Evolutionary conservation across 1,140 invertebrate species (phyloP).

Genomic region (Temnothorax curvispinosus): DNA sequence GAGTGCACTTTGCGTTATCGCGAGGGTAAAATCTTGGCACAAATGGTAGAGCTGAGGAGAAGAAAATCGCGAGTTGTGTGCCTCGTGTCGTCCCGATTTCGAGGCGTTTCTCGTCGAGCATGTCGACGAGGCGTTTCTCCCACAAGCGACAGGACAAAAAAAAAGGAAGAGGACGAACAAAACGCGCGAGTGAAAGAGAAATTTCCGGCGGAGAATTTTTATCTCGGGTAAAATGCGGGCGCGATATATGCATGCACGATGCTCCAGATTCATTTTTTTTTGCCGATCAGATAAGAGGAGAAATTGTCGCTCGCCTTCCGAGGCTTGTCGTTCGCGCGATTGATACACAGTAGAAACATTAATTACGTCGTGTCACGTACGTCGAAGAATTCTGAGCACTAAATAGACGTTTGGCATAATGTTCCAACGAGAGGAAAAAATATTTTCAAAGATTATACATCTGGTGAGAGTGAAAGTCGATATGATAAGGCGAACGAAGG

Average conservation of each 20-base stretch:
- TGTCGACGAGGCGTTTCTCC: slow-evolving; percentile 37
- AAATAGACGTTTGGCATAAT: not conserved
- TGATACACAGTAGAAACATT: not conserved
- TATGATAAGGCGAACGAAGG: not conserved
- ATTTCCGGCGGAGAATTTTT: slow-evolving; percentile 55
- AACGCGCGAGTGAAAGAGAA: slow-evolving; percentile 44
- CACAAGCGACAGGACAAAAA: slow-evolving; percentile 10
- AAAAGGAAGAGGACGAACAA: slow-evolving; percentile 10
- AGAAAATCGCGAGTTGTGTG: slow-evolving; percentile 24
- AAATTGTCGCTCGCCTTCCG: slow-evolving; percentile 43
- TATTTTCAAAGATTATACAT: slow-evolving; percentile 5
- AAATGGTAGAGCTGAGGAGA: slow-evolving; percentile 26
- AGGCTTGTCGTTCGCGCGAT: not conserved
- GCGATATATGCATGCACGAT: slow-evolving; percentile 29
- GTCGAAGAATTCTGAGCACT: not conserved
- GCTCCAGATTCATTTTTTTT: slow-evolving; percentile 50
- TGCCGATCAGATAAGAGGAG: slow-evolving; percentile 55
- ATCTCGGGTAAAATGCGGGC: slow-evolving; percentile 5
- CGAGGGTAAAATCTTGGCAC: slow-evolving; percentile 6
- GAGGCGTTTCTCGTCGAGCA: slow-evolving; percentile 49
- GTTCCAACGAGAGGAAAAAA: not conserved
- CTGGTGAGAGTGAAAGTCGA: slow-evolving; percentile 9
- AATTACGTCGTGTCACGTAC: slow-evolving; percentile 14
- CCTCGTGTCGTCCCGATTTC: slow-evolving; percentile 47
- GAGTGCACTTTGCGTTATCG: slow-evolving; percentile 49